phyloP scores from a whole-genome alignment of 2,888 invertebrate genomes.

The Cyclophora punctaria region DNA sequence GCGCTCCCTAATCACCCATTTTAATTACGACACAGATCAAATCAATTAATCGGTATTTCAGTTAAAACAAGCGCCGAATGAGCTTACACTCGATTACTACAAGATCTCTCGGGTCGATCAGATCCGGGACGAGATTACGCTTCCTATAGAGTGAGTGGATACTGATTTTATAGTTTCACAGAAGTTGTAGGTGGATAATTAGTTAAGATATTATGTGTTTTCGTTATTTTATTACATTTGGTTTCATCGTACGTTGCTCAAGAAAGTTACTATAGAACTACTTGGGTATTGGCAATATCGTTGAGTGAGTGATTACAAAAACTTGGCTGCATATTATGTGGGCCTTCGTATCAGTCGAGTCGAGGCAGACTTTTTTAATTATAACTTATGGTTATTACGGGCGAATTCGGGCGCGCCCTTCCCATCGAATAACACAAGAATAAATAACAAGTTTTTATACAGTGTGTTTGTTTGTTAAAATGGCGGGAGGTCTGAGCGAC shows the following conservation, averaged over 20 bases:
- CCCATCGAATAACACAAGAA: slow-evolving; percentile 66
- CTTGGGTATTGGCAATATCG: not conserved
- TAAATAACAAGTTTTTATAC: slow-evolving; percentile 73
- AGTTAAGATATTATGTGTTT: too few relatives aligned
- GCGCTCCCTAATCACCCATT: slow-evolving; percentile 73
- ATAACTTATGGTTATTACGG: slow-evolving; percentile 70
- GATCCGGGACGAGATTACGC: slow-evolving; percentile 46
- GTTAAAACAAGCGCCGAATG: slow-evolving; percentile 67
- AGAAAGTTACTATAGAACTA: not conserved
- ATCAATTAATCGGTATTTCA: slow-evolving; percentile 75
- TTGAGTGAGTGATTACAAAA: not conserved
- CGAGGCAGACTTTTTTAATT: slow-evolving; percentile 64
- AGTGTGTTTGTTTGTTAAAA: slow-evolving; percentile 73
- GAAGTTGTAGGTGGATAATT: not conserved
- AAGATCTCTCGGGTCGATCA: slow-evolving; percentile 43
- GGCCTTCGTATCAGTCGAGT: slow-evolving; percentile 4
- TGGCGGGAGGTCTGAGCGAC: slow-evolving; percentile 74
- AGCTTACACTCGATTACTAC: slow-evolving; percentile 48
- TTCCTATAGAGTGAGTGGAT: slow-evolving; percentile 42
- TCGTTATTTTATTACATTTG: not conserved
- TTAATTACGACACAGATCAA: slow-evolving; percentile 75
- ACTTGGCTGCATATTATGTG: not conserved
- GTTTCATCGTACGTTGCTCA: not conserved
- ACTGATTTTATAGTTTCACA: slow-evolving; percentile 1
- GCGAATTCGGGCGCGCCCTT: slow-evolving; percentile 70